These are phyloP conservation scores for Coccyzus lansbergi DNA, from an alignment of 2,797 vertebrate genomes.

Conservation along the genomic window DNA sequence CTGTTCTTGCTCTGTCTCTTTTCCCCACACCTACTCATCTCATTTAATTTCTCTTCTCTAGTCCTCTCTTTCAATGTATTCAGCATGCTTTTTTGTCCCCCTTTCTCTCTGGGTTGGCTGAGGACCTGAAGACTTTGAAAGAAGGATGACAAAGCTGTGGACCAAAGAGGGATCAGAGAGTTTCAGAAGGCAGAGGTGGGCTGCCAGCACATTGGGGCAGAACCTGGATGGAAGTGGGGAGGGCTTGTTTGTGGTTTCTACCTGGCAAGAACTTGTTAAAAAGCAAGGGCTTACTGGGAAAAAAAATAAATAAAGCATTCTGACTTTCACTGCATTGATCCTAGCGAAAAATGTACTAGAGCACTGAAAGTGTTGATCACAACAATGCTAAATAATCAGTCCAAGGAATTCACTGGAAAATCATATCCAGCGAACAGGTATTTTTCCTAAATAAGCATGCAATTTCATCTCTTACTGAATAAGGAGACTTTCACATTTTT, in stretches of 20 bases:
- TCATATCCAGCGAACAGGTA: not conserved
- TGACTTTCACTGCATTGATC: not conserved
- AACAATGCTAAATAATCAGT: not conserved
- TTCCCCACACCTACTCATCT: conserved; percentile 21
- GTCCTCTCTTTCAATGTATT: not conserved
- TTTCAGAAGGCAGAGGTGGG: not conserved
- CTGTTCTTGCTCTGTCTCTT: conserved; percentile 38
- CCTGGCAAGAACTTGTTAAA: not conserved
- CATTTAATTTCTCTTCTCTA: conserved; percentile 9
- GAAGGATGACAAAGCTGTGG: not conserved
- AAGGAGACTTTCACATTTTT: not conserved
- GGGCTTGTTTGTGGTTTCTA: not conserved
- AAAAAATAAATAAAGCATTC: not conserved
- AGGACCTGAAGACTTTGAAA: conserved; percentile 6
- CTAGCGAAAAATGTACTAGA: not conserved
- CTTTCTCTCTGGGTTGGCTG: not conserved
- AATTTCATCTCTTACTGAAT: not conserved
- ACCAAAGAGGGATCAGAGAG: not conserved
- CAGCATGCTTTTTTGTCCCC: not conserved
- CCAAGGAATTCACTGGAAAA: not conserved
- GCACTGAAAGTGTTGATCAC: not conserved
- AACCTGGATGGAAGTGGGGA: not conserved
- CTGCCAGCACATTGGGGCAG: not conserved
- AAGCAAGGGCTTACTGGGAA: not conserved
- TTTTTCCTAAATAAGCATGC: not conserved